These are phyloP conservation scores for Coregonus suidteri DNA, from an alignment of 2,797 vertebrate genomes.

Conservation along the genomic window DNA sequence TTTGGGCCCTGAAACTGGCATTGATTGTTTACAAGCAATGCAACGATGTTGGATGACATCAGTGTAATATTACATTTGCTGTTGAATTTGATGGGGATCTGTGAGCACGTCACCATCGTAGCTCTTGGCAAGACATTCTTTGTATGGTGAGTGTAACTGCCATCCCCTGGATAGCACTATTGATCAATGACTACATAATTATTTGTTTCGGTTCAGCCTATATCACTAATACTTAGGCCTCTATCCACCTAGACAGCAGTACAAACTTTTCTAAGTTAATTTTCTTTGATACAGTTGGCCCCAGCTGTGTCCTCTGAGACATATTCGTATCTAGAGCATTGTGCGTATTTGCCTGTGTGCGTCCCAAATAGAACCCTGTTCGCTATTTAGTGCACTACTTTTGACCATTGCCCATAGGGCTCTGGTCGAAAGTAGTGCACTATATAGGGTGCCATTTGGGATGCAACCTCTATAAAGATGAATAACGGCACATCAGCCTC, in stretches of 20 bases:
- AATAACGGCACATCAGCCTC: neutral
- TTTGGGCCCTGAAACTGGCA: neutral
- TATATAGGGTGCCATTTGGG: neutral
- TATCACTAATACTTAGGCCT: neutral
- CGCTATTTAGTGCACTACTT: neutral
- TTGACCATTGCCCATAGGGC: neutral
- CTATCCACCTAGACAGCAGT: conserved; percentile 23
- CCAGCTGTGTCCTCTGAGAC: neutral
- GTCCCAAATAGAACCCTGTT: neutral
- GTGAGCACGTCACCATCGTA: conserved; percentile 32
- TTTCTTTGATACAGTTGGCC: neutral
- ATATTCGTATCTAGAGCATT: neutral
- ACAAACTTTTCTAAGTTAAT: neutral
- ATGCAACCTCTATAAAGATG: neutral
- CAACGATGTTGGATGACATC: conserved; percentile 10
- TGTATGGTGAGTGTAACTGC: conserved; percentile 10
- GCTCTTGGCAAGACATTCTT: conserved; percentile 20
- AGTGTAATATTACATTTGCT: conserved; percentile 11
- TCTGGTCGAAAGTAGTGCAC: neutral
- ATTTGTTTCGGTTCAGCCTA: neutral
- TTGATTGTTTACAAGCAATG: conserved; percentile 22
- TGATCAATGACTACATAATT: conserved; percentile 12
- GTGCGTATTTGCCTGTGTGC: neutral
- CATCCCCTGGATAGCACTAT: conserved; percentile 25
- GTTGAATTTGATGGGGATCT: conserved; percentile 35